phyloP scores from a whole-genome alignment of 2,797 vertebrate species.

The Enteromius treurensis region DNA sequence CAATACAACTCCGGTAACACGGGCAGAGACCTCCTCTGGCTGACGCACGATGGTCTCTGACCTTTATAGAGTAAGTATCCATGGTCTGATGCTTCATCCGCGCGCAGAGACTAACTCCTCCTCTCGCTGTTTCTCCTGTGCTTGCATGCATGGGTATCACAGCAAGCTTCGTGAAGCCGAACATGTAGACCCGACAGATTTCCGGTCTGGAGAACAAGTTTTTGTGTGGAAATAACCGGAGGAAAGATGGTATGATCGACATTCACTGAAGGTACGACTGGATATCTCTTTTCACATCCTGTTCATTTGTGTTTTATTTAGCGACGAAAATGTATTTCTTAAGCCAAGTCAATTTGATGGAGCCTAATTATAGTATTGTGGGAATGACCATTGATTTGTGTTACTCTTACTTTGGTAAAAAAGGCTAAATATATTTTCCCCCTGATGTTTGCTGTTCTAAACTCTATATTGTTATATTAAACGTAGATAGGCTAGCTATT shows the following conservation, averaged over 20 bases:
- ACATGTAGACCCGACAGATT: conserved; percentile 63
- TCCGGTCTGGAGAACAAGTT: conserved; percentile 34
- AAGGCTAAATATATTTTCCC: too few species aligned
- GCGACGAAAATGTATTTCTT: background rate
- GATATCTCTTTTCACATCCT: conserved; percentile 3
- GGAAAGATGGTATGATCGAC: conserved; percentile 34
- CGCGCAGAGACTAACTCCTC: conserved; percentile 58
- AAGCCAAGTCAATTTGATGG: background rate
- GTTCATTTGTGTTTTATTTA: background rate
- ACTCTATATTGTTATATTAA: background rate
- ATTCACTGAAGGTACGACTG: conserved; percentile 55
- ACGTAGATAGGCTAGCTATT: too few species aligned
- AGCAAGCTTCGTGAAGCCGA: conserved; percentile 54
- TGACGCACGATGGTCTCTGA: conserved; percentile 39
- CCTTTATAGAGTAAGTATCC: conserved; percentile 53
- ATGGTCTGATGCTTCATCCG: conserved; percentile 45
- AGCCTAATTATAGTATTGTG: background rate
- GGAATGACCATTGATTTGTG: background rate
- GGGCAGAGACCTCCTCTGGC: background rate
- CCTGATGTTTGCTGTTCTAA: background rate
- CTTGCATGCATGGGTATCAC: conserved; percentile 55
- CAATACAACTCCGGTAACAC: background rate
- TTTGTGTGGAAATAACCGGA: conserved; percentile 39
- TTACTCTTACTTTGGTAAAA: background rate
- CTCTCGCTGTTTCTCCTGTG: conserved; percentile 51